Evolutionary conservation across 1,140 invertebrate genomes (phyloP).

Genomic region (Globodera rostochiensis): DNA sequence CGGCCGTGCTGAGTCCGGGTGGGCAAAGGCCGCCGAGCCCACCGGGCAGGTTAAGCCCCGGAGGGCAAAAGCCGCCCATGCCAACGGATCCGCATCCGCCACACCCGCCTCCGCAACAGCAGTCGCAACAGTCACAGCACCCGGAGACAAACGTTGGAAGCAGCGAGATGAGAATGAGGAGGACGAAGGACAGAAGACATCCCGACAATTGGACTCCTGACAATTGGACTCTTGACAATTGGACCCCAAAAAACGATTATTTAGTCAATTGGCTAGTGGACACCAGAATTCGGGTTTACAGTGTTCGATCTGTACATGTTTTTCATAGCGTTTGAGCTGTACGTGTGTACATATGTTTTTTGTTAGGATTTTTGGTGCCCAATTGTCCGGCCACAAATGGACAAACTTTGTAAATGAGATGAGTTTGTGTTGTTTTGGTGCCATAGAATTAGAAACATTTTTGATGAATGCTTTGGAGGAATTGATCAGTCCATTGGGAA

Average conservation of each 20-base stretch:
- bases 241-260: neutral
- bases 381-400: too few species aligned
- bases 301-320: too few species aligned
- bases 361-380: too few species aligned
- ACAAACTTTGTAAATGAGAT: neutral
- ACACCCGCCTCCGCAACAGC: neutral
- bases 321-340: too few species aligned
- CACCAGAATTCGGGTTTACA: too few species aligned
- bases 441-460: neutral
- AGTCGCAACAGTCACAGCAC: slow-evolving; percentile 26
- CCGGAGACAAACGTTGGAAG: neutral
- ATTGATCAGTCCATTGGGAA: too few species aligned
- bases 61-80: slow-evolving; percentile 9
- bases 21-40: neutral
- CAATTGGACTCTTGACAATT: neutral
- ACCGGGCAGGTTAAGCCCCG: neutral
- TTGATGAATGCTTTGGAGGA: too few species aligned
- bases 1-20: neutral
- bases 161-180: neutral
- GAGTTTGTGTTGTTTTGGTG: neutral
- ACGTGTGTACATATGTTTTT: too few species aligned
- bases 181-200: neutral
- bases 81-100: slow-evolving; percentile 1
- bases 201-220: neutral
- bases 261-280: too few species aligned